Percentiles rank a stretch among this genome's conserved stretches.
Conservation (phyloP, 2,797 vertebrate species). For the Danio kyathit region DNA sequence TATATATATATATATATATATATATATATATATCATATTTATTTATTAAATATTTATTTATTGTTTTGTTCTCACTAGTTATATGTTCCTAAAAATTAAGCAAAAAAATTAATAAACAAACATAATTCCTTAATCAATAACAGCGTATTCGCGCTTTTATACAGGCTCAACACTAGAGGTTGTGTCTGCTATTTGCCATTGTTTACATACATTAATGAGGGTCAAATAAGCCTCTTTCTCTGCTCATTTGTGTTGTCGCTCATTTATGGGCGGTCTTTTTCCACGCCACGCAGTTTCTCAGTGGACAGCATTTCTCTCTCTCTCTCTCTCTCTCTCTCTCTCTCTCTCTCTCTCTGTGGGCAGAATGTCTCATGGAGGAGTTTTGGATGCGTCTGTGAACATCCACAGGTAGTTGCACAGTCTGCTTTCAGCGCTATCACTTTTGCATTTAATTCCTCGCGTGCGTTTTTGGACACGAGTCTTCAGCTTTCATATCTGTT, state of each 20-base stretch:
- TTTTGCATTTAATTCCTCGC: neutral
- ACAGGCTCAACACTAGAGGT: too few species aligned
- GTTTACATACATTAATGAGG: too few species aligned
- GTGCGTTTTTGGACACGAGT: neutral
- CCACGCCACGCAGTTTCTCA: slow-evolving; percentile 7
- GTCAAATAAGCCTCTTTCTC: neutral
- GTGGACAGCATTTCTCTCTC: slow-evolving; percentile 1
- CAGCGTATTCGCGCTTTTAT: too few species aligned
- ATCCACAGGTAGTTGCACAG: slow-evolving; percentile 21
- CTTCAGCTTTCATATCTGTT: neutral
- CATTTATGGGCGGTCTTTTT: slow-evolving; percentile 28
- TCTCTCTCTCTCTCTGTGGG: neutral
- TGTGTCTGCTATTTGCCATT: too few species aligned
- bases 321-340: neutral
- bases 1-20: too few species aligned
- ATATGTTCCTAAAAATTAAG: too few species aligned
- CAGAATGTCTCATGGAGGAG: slow-evolving; percentile 14
- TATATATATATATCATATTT: too few species aligned
- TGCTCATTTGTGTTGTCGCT: neutral
- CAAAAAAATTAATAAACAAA: too few species aligned
- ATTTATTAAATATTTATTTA: too few species aligned
- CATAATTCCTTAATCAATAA: too few species aligned
- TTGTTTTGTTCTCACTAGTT: too few species aligned
- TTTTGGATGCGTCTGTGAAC: slow-evolving; percentile 13
- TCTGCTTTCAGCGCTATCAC: neutral